Evolutionary conservation across 2,888 invertebrate species (phyloP), one percentile per base, ranked within the genome.

Genomic region (Incurvaria masculella): DNA sequence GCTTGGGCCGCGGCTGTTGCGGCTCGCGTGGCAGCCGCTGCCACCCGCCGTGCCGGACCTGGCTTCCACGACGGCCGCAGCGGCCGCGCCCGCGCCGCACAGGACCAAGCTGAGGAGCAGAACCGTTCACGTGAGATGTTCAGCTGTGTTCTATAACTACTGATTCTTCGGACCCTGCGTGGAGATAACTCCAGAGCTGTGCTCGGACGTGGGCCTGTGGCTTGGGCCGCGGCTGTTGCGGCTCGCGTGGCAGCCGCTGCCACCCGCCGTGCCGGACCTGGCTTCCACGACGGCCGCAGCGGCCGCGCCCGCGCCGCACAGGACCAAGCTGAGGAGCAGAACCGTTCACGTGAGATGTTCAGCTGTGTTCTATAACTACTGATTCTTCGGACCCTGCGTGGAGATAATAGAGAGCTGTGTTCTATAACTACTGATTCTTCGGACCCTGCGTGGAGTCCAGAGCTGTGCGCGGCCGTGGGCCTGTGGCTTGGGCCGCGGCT

Each of bases 171-270:
- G 84, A 27, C 83, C 84, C 1, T 84, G 84, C 1, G 61, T 82
- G 10, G 66, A 75, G 42, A 69, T 73, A 0, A 62, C 76, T 48
- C 52, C 69, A 0, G 59, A 68, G 52, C 65, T 72, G 1, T 61
- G 54, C 5, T 79, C 79, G 54, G 74, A 83, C 56, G 81, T 83
- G 1, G 84, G 84, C 0, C 56, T 83, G 11, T 84, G 84, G 84
- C 57, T 68, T 4, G 79, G 78, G 0, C 61, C 56, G 2, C 68
- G 68, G 50, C 64, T 84, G 21, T 56, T 79, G 1, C 63, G 82
- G 21, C 59, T 83, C 11, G 57, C 69, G 4, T 76, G 76, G 73
- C 52, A 57, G 1, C 19, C 54, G 1, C 50, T 61, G 0, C 61
- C 60, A 1, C 62, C 59, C 47, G 53, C 71, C 2, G 59, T 61